These are phyloP conservation scores for Hypomecis atomaria DNA, from an alignment of 2,888 invertebrate genomes.

Conservation along the genomic window DNA sequence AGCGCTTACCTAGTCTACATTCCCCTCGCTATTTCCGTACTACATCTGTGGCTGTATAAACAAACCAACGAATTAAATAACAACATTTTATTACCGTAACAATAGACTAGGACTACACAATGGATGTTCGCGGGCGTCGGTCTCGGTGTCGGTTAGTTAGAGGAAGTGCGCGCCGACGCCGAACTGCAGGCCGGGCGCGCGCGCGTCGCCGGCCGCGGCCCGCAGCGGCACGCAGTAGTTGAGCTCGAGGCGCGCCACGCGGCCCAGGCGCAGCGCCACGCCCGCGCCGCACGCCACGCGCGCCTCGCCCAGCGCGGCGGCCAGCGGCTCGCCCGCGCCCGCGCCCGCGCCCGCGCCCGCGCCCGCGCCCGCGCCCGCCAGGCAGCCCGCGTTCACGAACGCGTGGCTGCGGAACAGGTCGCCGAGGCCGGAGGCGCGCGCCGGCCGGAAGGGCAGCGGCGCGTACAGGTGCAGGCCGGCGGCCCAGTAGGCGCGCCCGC, in stretches of 20 bases:
- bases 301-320: constrained; percentile 76
- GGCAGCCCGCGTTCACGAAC: constrained; percentile 95
- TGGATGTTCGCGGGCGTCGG: background rate
- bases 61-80: constrained; percentile 10
- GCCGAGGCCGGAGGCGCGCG: constrained; percentile 90
- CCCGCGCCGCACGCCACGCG: constrained; percentile 89
- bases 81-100: constrained; percentile 2
- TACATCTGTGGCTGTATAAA: background rate
- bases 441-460: constrained; percentile 94
- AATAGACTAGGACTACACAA: constrained; percentile 2
- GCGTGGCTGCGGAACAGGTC: constrained; percentile 94
- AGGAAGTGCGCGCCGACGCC: constrained; percentile 89
- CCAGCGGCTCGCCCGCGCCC: constrained; percentile 55
- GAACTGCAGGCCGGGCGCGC: constrained; percentile 90
- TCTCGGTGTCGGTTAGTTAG: too few relatives aligned
- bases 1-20: too few relatives aligned
- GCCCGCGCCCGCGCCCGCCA: constrained; percentile 77
- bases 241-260: constrained; percentile 96
- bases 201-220: constrained; percentile 86
- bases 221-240: constrained; percentile 95
- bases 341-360: constrained; percentile 73
- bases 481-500: constrained; percentile 93
- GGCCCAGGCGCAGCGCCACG: constrained; percentile 87
- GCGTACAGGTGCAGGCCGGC: constrained; percentile 94
- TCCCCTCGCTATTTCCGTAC: too few relatives aligned